phyloP scores from a whole-genome alignment of 1,140 invertebrate species.

The Planococcus citri region DNA sequence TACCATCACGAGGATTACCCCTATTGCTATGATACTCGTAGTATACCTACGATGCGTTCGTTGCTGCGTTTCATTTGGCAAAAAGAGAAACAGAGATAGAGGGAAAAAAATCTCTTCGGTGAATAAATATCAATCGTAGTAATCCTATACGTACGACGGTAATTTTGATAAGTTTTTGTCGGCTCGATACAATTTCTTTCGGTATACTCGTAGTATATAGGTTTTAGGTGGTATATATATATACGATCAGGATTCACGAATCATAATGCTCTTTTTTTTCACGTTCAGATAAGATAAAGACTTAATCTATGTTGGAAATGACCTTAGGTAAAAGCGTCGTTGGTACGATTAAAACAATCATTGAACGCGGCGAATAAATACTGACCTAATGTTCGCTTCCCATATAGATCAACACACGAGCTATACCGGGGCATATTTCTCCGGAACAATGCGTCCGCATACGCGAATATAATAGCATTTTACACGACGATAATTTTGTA shows the following conservation, averaged over 20 bases:
- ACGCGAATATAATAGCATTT: slow-evolving; percentile 19
- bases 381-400: slow-evolving; percentile 17
- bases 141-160: no score
- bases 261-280: not conserved
- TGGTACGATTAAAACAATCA: slow-evolving; percentile 15
- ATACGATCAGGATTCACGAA: not conserved
- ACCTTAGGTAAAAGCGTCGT: not conserved
- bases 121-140: no score
- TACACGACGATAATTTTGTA: slow-evolving; percentile 16
- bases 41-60: no score
- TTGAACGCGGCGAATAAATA: slow-evolving; percentile 8
- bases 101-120: no score
- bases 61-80: no score
- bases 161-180: no score
- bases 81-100: no score
- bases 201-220: no score
- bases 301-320: not conserved
- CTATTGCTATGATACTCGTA: no score
- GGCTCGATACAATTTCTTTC: no score
- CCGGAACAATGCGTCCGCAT: slow-evolving; percentile 9
- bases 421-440: not conserved
- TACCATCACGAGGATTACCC: no score
- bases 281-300: slow-evolving; percentile 2
- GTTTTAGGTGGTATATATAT: no score
- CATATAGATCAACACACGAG: slow-evolving; percentile 15